Base-by-base conservation (phyloP, 2,888 invertebrate genomes). In the Julus scanicus region DNA sequence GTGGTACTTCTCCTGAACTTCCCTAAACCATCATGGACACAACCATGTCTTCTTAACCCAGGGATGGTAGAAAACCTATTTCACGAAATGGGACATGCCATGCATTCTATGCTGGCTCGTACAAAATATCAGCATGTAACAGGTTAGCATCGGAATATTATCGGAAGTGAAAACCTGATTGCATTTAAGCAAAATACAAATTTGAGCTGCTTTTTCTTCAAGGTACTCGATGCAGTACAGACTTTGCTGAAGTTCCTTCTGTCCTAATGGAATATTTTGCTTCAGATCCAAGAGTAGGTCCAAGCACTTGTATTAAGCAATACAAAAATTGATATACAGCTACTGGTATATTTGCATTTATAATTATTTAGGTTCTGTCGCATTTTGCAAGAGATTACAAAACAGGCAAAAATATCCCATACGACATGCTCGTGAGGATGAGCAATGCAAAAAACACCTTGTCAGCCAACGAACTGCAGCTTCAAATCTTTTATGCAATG, bases 211-310 rank as follows among this genome's bases (percentile, higher is more conserved):
- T 9, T 44, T 39, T 8, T n/a, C 9, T 71, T 29, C 57, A 89
- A 92, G 99, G 99, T 89, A 99, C 99, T 0, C 94, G 99, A 88
- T 99, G 99, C 92, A 95, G 97, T 90, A 99, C 99, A 5, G 99
- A 99, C 93, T 97, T 99, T 92, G 99, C 99, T 1, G 99, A 99
- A 94, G 97, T 99, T 83, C 99, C 99, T 9, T 98, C 98, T n/a
- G 96, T 99, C 89, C 94, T 99, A 29, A 98, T 99, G 98, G 99
- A 99, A 93, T 97, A 97, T 93, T 99, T 99, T 94, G 97, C 98
- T 13, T 94, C 95, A 88, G 97, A 98, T 93, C 95, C 96, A 0
- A 94, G 97, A 90, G 96, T 95, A 90, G 86, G 39, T 84, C 2
- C 71, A 71, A n/a, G 3, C n/a, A 20, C 29, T 29, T 71, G 71